Evolutionary conservation across 2,113 vertebrate species (phyloP).

Genomic region (Callorhinus ursinus): DNA sequence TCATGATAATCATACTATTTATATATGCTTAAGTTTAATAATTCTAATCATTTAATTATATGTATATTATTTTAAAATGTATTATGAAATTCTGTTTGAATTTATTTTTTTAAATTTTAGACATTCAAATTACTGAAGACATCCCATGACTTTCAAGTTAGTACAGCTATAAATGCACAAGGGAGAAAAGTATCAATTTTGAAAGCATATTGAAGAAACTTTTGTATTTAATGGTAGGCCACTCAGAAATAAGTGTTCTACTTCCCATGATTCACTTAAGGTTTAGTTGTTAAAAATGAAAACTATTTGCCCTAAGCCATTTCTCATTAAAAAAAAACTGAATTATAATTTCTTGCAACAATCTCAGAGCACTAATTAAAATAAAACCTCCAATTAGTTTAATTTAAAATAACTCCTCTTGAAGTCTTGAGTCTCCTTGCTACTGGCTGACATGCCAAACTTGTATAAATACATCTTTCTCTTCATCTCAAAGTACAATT

Average conservation of each 20-base stretch:
- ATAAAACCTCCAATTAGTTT: constrained; percentile 62
- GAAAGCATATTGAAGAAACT: background rate
- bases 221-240: background rate
- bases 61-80: background rate
- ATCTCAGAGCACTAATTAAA: constrained; percentile 64
- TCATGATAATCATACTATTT: background rate
- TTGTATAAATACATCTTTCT: constrained; percentile 13
- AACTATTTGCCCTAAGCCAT: background rate
- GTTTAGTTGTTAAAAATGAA: background rate
- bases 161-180: background rate
- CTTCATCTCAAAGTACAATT: background rate
- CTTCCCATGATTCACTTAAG: background rate
- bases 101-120: background rate
- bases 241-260: background rate
- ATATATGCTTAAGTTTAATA: background rate
- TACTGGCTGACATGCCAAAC: background rate
- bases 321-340: constrained; percentile 58
- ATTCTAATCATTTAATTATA: background rate
- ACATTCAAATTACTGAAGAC: background rate
- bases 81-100: background rate
- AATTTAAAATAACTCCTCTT: constrained; percentile 62
- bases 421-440: background rate
- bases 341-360: constrained; percentile 57
- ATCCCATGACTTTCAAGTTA: background rate
- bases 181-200: background rate